Evolutionary conservation across 2,113 vertebrate genomes (phyloP).

Genomic region (Pterocles orientalis): DNA sequence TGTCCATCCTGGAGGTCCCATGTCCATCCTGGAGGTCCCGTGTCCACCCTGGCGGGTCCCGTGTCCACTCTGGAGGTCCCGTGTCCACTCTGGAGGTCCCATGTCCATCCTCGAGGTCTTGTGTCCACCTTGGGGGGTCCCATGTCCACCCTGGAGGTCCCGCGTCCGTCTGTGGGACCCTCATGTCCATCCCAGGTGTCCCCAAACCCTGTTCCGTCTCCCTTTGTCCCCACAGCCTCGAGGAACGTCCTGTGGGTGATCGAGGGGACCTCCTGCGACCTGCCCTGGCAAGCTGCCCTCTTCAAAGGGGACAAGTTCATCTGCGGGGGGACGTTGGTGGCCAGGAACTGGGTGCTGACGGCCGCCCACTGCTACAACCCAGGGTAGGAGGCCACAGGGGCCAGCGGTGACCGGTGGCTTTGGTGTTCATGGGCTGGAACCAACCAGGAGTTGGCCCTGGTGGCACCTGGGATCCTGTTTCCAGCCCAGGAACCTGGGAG

Average conservation of each 20-base stretch:
- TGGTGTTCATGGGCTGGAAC: too few species aligned
- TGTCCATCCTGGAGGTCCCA: too few species aligned
- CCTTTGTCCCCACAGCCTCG: neutral
- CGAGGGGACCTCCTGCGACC: neutral
- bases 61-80: too few species aligned
- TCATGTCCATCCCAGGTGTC: neutral
- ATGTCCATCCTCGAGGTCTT: too few species aligned
- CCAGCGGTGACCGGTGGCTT: accelerated
- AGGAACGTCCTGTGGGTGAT: slow-evolving; percentile 4
- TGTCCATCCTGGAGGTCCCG: too few species aligned
- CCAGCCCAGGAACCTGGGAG: too few species aligned
- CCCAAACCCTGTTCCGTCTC: neutral
- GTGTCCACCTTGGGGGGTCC: too few species aligned
- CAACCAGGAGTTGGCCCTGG: neutral
- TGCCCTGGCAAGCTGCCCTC: slow-evolving; percentile 71
- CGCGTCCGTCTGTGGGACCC: neutral
- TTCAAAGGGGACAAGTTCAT: slow-evolving; percentile 61
- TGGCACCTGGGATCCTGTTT: too few species aligned
- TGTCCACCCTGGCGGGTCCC: too few species aligned
- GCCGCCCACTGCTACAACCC: slow-evolving; percentile 83
- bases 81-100: too few species aligned
- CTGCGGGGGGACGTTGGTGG: slow-evolving; percentile 86
- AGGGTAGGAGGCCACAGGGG: neutral
- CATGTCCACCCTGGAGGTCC: neutral
- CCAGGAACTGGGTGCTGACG: slow-evolving; percentile 85